Conservation (phyloP, 2,113 vertebrate genomes). For the Corynorhinus townsendii region DNA sequence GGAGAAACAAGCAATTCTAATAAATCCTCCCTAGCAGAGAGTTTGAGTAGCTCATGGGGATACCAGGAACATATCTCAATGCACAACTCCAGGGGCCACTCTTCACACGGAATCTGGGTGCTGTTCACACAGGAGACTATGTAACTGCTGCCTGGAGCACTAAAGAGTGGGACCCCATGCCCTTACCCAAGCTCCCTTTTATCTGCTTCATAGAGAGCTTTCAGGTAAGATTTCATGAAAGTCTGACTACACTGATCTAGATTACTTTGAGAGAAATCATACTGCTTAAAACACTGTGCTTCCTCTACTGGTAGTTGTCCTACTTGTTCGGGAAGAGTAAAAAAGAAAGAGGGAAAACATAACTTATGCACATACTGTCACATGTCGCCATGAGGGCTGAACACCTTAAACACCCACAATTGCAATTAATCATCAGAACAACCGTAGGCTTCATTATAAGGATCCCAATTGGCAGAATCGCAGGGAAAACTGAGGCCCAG, state of each 20-base stretch:
- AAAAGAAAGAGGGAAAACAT: background rate
- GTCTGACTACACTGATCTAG: background rate
- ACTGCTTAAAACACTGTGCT: background rate
- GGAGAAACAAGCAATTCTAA: background rate
- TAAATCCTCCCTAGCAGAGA: background rate
- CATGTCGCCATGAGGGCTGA: background rate
- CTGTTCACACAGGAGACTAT: background rate
- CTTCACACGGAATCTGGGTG: background rate
- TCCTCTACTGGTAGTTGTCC: background rate
- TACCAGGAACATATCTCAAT: background rate
- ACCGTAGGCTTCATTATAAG: background rate
- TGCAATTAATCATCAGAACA: background rate
- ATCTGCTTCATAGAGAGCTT: background rate
- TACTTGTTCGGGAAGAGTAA: background rate
- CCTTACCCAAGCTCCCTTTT: background rate
- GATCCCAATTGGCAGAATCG: background rate
- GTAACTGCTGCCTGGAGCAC: background rate
- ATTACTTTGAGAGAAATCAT: background rate
- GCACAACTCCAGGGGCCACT: background rate
- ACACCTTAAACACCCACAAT: background rate
- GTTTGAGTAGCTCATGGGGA: background rate
- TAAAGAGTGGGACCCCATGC: background rate
- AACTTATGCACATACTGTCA: accelerated
- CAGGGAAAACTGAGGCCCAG: background rate
- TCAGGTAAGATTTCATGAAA: background rate